phyloP scores from a whole-genome alignment of 1,140 invertebrate genomes.

The Popillia japonica region DNA sequence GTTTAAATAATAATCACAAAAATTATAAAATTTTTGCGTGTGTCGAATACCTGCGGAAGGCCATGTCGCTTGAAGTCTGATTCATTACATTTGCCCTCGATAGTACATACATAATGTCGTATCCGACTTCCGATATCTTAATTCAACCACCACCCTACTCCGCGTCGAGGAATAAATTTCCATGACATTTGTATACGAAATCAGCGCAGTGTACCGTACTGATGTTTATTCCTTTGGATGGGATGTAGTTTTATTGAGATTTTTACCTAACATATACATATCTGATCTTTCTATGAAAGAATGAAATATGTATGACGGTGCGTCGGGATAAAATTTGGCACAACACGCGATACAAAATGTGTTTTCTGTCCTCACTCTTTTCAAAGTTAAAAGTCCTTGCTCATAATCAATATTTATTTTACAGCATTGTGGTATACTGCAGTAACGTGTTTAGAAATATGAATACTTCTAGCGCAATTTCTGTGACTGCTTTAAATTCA shows the following conservation, averaged over 20 bases:
- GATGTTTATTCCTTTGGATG: not conserved
- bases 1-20: no score
- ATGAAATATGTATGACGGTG: not conserved
- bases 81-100: no score
- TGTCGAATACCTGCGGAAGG: no score
- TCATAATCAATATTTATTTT: slow-evolving; percentile 29
- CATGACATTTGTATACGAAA: not conserved
- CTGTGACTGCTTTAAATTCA: no score
- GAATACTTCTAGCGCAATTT: not conserved
- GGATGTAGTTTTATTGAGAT: not conserved
- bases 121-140: not conserved
- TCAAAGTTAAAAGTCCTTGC: slow-evolving; percentile 25
- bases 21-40: no score
- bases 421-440: slow-evolving; percentile 22
- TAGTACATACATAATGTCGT: no score
- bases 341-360: not conserved
- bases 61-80: no score
- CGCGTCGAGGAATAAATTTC: not conserved
- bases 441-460: slow-evolving; percentile 24
- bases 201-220: not conserved
- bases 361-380: not conserved
- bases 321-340: slow-evolving; percentile 26
- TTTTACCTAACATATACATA: no score
- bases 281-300: not conserved
- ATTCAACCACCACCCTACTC: not conserved